These are phyloP conservation scores for Eremophila alpestris DNA, from an alignment of 2,797 vertebrate species.

Conservation along the genomic window DNA sequence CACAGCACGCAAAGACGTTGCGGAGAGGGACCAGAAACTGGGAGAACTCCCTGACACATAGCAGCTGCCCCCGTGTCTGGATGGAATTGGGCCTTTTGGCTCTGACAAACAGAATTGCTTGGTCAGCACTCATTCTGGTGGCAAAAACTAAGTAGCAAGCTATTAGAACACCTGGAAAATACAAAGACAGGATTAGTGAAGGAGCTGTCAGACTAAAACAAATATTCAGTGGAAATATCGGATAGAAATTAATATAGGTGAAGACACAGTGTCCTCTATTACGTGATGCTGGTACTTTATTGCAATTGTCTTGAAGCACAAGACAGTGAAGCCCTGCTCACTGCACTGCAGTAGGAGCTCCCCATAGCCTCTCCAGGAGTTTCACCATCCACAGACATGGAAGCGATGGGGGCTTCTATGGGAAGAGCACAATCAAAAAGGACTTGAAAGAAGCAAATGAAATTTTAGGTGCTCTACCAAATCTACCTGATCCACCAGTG, in stretches of 20 bases:
- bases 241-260: neutral
- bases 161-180: constrained; percentile 88
- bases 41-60: constrained; percentile 93
- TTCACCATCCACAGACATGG: neutral
- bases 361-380: neutral
- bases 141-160: constrained; percentile 97
- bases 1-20: constrained; percentile 88
- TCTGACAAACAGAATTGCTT: constrained; percentile 93
- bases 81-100: constrained; percentile 95
- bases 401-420: neutral
- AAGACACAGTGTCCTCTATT: neutral
- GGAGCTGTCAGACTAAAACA: neutral
- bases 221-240: neutral
- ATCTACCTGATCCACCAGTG: neutral
- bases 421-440: neutral
- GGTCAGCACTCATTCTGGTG: constrained; percentile 93
- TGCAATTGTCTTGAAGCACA: neutral
- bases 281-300: neutral
- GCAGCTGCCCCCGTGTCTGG: constrained; percentile 92
- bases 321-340: neutral
- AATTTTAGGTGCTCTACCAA: neutral
- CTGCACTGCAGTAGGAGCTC: neutral
- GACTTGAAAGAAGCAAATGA: neutral
- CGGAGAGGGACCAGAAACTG: constrained; percentile 91
- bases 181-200: neutral